phyloP scores from a whole-genome alignment of 2,888 invertebrate species.

The Ectemnius continuus region DNA sequence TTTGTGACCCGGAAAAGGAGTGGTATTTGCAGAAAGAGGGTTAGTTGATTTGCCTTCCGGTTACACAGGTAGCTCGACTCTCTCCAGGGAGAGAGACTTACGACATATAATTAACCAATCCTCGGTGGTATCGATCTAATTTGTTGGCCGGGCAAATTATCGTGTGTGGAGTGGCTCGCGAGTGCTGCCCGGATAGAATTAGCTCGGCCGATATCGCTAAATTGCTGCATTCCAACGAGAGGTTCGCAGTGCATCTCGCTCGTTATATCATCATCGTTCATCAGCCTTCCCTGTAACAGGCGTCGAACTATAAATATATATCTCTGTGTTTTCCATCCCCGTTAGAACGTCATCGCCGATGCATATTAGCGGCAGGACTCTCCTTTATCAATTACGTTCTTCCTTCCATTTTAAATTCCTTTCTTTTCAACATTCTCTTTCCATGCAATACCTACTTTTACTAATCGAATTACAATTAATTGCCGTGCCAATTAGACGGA shows the following conservation, averaged over 20 bases:
- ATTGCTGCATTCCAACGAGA: conserved; percentile 61
- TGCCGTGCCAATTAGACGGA: neutral
- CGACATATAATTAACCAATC: conserved; percentile 48
- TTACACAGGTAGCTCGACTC: neutral
- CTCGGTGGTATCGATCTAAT: conserved; percentile 48
- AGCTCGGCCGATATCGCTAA: conserved; percentile 60
- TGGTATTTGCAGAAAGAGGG: no score
- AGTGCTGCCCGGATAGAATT: conserved; percentile 57
- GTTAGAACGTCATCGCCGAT: no score
- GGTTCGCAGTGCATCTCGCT: conserved; percentile 57
- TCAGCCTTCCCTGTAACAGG: conserved; percentile 53
- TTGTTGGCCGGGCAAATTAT: conserved; percentile 53
- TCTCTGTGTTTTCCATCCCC: no score
- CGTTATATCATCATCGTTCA: conserved; percentile 61
- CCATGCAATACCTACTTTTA: conserved; percentile 11
- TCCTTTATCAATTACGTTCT: no score
- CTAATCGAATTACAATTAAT: conserved; percentile 33
- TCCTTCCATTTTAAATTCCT: no score
- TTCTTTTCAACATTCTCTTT: no score
- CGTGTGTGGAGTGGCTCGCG: conserved; percentile 17
- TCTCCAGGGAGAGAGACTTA: neutral
- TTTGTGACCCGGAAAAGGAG: no score
- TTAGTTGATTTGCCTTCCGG: no score
- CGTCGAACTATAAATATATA: conserved; percentile 52
- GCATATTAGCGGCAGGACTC: no score